These are phyloP conservation scores for Branchinecta sandiegonensis DNA, from an alignment of 2,888 invertebrate species.

Conservation along the genomic window DNA sequence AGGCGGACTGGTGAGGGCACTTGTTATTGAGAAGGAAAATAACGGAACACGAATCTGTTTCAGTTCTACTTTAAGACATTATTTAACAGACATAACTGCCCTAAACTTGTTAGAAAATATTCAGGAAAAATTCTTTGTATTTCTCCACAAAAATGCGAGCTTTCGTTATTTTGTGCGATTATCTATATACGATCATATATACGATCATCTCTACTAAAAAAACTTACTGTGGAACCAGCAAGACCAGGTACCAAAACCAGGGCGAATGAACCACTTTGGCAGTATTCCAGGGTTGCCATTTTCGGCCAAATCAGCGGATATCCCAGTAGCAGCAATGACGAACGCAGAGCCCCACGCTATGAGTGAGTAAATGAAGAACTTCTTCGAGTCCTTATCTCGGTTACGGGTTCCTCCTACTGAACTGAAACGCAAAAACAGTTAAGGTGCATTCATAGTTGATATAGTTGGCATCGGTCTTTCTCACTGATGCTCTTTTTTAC, in stretches of 20 bases:
- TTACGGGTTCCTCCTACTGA: not conserved
- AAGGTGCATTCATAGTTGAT: no score
- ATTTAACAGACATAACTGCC: no score
- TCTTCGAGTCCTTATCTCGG: not conserved
- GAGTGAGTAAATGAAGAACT: not conserved
- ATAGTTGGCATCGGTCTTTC: no score
- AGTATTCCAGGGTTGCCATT: not conserved
- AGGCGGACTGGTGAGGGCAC: no score
- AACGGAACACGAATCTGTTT: no score
- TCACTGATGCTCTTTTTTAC: no score
- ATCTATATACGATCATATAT: not conserved
- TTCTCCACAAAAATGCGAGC: no score
- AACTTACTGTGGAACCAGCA: conserved; percentile 9
- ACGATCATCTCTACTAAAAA: not conserved
- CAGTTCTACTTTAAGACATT: no score
- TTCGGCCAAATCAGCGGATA: not conserved
- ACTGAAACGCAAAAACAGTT: not conserved
- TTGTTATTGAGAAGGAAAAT: no score
- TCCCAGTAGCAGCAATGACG: not conserved
- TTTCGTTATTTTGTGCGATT: no score
- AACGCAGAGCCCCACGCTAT: not conserved
- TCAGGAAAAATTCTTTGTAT: no score
- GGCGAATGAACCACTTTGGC: conserved; percentile 1
- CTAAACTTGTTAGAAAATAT: no score
- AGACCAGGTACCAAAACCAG: not conserved